Evolutionary conservation across 2,888 invertebrate genomes (phyloP), one percentile per base, ranked within the genome.

Genomic region (Osmoderma eremita): DNA sequence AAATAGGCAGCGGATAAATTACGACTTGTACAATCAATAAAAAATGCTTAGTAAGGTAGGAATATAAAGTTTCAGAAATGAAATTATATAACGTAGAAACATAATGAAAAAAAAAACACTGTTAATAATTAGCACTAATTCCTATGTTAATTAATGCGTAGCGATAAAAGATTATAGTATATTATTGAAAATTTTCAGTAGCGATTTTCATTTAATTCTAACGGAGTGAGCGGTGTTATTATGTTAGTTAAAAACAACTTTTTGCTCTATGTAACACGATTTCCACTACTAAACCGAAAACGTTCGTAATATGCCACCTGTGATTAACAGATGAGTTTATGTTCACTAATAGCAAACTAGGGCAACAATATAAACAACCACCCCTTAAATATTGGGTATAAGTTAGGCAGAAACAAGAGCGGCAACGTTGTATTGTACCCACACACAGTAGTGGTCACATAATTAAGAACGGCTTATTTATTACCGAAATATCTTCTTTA

Each of bases 281-380:
- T 61, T 56, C 30, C 67, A 54, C 17, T 53, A 63, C 36, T 18
- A 38, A 12, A 42, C 1, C 15, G 17, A 53, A 51, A 51, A 63
- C 53, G 62, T 56, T 67, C 53, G 48, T 63, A 63, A 53, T 63
- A 24, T 22, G 48, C 39, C 36, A 48, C 22, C 53, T 63, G 54
- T 67, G 63, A 67, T 67, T 62, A 67, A 53, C 53, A 24, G 45
- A 30, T 48, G 48, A 54, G 63, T 67, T 67, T 67, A 67, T 67
- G 54, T 65, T 48, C 45, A 45, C 58, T 61, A 61, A 61, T 61
- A 61, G 58, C 58, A 10, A 45, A 45, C 58, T 45, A 61, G 58
- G 30, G 45, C 45, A 45, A 24, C 15, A 42, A 36, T 61, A 61
- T 45, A 42, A 61, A 61, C 45, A 30, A 45, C 22, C 45, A 48